Conservation (phyloP, 2,888 invertebrate species). For the Netelia melanura region DNA sequence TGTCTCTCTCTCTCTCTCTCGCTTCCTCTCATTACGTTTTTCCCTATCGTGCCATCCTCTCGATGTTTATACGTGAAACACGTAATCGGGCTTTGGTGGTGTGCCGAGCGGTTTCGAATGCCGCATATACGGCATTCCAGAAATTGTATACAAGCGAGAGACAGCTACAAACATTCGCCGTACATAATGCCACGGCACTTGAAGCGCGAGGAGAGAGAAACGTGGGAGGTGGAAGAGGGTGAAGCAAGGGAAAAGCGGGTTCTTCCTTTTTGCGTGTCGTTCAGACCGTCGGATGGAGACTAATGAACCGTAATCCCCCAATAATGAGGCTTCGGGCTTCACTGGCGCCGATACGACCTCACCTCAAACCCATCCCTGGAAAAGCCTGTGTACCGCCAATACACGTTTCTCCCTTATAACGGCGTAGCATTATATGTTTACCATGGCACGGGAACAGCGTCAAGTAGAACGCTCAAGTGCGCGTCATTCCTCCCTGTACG, state of each 20-base stretch:
- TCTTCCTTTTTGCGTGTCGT: slow-evolving; percentile 79
- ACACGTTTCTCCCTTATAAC: slow-evolving; percentile 26
- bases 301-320: slow-evolving; percentile 83
- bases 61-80: slow-evolving; percentile 46
- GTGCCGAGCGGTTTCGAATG: slow-evolving; percentile 17
- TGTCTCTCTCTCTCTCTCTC: slow-evolving; percentile 20
- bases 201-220: slow-evolving; percentile 34
- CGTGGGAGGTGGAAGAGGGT: slow-evolving; percentile 3
- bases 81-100: slow-evolving; percentile 33
- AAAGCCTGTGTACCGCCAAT: slow-evolving; percentile 18
- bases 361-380: slow-evolving; percentile 12
- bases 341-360: slow-evolving; percentile 78
- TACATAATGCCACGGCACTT: slow-evolving; percentile 72
- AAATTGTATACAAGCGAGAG: slow-evolving; percentile 33
- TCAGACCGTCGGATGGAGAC: slow-evolving; percentile 78
- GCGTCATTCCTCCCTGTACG: slow-evolving; percentile 53
- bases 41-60: slow-evolving; percentile 16
- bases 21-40: not conserved
- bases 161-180: slow-evolving; percentile 74
- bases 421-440: slow-evolving; percentile 38
- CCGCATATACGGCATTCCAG: not conserved
- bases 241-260: slow-evolving; percentile 60
- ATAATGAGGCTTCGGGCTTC: slow-evolving; percentile 81
- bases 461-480: slow-evolving; percentile 61
- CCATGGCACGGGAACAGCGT: slow-evolving; percentile 39